Base-by-base conservation (phyloP, 2,113 vertebrate genomes). In the Peromyscus maniculatus region DNA sequence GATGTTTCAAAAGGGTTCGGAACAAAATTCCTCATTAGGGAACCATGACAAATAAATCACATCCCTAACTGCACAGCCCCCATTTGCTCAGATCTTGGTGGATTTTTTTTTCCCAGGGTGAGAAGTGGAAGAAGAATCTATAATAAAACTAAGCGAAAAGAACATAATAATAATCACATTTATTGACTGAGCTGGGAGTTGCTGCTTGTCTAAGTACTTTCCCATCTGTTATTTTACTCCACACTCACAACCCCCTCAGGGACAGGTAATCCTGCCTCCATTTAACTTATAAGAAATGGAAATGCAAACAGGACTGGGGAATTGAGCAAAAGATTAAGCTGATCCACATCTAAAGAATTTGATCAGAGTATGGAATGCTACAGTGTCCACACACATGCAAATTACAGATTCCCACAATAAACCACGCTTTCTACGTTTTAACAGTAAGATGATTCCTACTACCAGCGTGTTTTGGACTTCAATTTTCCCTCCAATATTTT, bases 11-110 rank as follows among this genome's bases (percentile, higher is more conserved):
- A 98, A 93, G 87, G 0, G 0, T 87, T 98, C 97, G 62, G 91
- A 97, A 97, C n/a, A 71, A 93, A 98, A 98, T 98, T 98, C 93
- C 97, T 98, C 11, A 84, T 91, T 94, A 57, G 98, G 91, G 97
- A 98, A 98, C 97, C 95, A 74, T 88, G 95, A 87, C 8, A 87
- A 97, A 98, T 98, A 96, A 98, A 97, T 98, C 46, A 72, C 72
- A 89, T 55, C 86, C 67, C 96, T 98, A 75, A 97, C 87, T 97
- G 97, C 78, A 94, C 91, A 93, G 57, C 0, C 28, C 93, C 97
- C 31, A 80, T 97, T 97, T 96, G 89, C 75, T 95, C 83, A 89
- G 52, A 67, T 93, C 83, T 84, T 80, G 57, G 66, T 74, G 87
- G 57, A 64, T 90, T 77, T 92, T 55, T 55, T 55, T 96, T 72